phyloP scores from a whole-genome alignment of 2,888 invertebrate species.

The Troides aeacus region DNA sequence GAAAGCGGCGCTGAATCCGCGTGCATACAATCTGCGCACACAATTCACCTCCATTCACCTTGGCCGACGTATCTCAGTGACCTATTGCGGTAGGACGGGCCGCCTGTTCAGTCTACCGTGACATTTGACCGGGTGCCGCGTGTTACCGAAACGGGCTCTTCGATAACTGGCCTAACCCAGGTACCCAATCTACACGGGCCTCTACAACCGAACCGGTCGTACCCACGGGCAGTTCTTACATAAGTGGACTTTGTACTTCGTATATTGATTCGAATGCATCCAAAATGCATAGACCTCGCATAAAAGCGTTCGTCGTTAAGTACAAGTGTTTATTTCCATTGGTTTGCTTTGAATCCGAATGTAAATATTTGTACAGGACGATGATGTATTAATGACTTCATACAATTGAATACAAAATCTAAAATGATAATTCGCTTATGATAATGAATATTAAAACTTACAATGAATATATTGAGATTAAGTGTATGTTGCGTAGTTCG shows the following conservation, averaged over 20 bases:
- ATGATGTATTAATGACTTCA: constrained; percentile 28
- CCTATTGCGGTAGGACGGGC: constrained; percentile 55
- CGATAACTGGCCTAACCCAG: constrained; percentile 24
- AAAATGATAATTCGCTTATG: background rate
- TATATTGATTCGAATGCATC: constrained; percentile 30
- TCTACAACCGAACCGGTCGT: background rate
- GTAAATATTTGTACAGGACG: constrained; percentile 33
- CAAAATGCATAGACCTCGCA: constrained; percentile 37
- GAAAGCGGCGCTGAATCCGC: constrained; percentile 8
- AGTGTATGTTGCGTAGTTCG: too few species aligned
- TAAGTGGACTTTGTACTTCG: constrained; percentile 18
- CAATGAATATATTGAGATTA: too few species aligned
- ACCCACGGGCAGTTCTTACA: constrained; percentile 4
- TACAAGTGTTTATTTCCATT: constrained; percentile 24
- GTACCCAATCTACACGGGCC: constrained; percentile 19
- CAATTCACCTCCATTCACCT: constrained; percentile 41
- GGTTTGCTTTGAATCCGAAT: constrained; percentile 31
- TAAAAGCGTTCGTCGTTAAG: constrained; percentile 16
- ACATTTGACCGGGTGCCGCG: constrained; percentile 19
- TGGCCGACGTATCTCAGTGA: constrained; percentile 38
- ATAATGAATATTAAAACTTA: too few species aligned
- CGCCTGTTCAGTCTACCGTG: constrained; percentile 29
- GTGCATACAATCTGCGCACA: constrained; percentile 27
- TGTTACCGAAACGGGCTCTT: constrained; percentile 24
- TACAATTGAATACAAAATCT: constrained; percentile 3